phyloP scores from a whole-genome alignment of 2,113 vertebrate species.

The Motacilla alba region DNA sequence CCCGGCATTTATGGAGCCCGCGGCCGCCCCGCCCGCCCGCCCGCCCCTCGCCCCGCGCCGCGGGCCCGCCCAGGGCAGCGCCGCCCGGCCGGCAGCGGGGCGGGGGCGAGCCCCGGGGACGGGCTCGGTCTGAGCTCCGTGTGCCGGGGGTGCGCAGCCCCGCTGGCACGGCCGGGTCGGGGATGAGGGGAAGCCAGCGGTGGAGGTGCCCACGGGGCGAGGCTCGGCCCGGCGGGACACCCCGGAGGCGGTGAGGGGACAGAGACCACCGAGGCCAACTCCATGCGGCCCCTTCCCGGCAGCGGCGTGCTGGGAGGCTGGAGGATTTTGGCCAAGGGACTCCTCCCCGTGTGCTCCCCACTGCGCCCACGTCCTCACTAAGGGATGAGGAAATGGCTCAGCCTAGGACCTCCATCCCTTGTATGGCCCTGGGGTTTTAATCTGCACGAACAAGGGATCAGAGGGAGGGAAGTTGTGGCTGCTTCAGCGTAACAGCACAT shows the following conservation, averaged over 20 bases:
- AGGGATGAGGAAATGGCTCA: neutral
- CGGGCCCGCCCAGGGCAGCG: too few species aligned
- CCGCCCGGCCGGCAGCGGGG: neutral
- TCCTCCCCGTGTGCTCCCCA: rapidly evolving
- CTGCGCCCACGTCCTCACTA: rapidly evolving
- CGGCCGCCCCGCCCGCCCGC: too few species aligned
- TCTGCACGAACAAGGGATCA: rapidly evolving
- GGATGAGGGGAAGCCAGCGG: neutral
- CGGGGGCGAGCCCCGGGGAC: neutral
- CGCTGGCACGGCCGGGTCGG: rapidly evolving
- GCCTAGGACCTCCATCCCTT: too few species aligned
- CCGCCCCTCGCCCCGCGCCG: too few species aligned
- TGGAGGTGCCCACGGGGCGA: neutral
- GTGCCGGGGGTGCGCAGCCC: too few species aligned
- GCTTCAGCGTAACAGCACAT: rapidly evolving
- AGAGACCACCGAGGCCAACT: rapidly evolving
- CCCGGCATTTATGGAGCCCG: neutral
- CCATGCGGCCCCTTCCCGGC: neutral
- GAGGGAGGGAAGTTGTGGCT: rapidly evolving
- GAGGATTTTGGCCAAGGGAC: neutral
- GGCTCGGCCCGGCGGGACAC: neutral
- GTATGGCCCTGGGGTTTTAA: rapidly evolving
- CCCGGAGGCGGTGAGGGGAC: rapidly evolving
- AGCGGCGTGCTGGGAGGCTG: rapidly evolving
- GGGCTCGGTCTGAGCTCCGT: too few species aligned